Conservation (phyloP, 2,113 vertebrate species). For the Malaclemys terrapin region DNA sequence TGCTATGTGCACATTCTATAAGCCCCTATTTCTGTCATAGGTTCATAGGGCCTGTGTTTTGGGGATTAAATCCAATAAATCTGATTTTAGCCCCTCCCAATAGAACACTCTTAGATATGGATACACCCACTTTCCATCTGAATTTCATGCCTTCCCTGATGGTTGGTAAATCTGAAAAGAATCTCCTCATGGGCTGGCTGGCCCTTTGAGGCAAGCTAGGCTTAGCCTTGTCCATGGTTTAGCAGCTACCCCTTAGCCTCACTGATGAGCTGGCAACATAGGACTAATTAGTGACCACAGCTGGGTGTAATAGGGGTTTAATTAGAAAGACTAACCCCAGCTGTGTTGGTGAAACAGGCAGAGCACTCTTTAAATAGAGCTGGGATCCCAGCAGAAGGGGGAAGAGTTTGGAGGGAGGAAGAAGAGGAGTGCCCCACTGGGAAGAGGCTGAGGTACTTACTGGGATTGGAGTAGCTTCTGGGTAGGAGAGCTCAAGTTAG, state of each 20-base stretch:
- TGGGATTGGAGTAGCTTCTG: neutral
- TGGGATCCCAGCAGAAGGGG: neutral
- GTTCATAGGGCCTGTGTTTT: neutral
- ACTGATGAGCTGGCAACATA: neutral
- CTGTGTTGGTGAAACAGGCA: neutral
- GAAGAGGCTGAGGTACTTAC: neutral
- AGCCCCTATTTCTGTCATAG: neutral
- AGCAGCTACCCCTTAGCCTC: neutral
- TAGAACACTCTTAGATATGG: neutral
- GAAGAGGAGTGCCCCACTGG: neutral
- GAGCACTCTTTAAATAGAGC: neutral
- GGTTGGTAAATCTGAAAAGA: neutral
- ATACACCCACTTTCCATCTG: neutral
- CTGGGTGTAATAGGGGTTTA: neutral
- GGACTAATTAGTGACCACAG: neutral
- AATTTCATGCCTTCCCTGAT: neutral
- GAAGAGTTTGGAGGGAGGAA: neutral
- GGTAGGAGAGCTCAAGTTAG: neutral
- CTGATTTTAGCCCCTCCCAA: conserved; percentile 29
- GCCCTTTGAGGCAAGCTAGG: neutral
- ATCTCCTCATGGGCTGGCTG: neutral
- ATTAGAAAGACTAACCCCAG: neutral
- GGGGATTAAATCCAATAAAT: neutral
- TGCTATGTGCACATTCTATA: neutral
- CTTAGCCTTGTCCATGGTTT: neutral